These are phyloP conservation scores for Armadillidium nasatum DNA, from an alignment of 1,140 invertebrate genomes.

Conservation along the genomic window DNA sequence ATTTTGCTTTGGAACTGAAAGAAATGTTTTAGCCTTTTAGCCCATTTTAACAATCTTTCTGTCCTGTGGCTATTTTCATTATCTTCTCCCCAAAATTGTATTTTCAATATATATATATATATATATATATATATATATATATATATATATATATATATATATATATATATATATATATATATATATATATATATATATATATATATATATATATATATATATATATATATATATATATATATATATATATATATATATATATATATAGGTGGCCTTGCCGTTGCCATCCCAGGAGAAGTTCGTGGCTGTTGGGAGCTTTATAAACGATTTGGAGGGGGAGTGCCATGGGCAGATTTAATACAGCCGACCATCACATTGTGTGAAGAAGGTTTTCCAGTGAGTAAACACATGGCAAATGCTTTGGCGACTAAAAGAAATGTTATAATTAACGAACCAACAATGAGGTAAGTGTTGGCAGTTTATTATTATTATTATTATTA, in stretches of 20 bases:
- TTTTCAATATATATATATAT: constrained; percentile 9
- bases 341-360: constrained; percentile 77
- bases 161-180: constrained; percentile 26
- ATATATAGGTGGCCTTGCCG: constrained; percentile 64
- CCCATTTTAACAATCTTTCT: too few relatives aligned
- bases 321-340: constrained; percentile 64
- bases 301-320: constrained; percentile 81
- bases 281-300: constrained; percentile 85
- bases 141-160: constrained; percentile 26
- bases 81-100: too few relatives aligned
- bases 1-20: too few relatives aligned
- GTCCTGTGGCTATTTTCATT: too few relatives aligned
- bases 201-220: constrained; percentile 21
- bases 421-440: constrained; percentile 53
- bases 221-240: constrained; percentile 30
- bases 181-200: constrained; percentile 22
- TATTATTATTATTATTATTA: background rate
- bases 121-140: constrained; percentile 24
- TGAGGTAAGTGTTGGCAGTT: constrained; percentile 55
- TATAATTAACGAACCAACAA: constrained; percentile 58
- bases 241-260: constrained; percentile 13
- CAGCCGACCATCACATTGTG: constrained; percentile 70
- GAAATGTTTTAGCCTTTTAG: too few relatives aligned
- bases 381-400: constrained; percentile 66
- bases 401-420: constrained; percentile 60